Evolutionary conservation across 2,888 invertebrate species (phyloP).

Genomic region (Leptinotarsa tumamoca): DNA sequence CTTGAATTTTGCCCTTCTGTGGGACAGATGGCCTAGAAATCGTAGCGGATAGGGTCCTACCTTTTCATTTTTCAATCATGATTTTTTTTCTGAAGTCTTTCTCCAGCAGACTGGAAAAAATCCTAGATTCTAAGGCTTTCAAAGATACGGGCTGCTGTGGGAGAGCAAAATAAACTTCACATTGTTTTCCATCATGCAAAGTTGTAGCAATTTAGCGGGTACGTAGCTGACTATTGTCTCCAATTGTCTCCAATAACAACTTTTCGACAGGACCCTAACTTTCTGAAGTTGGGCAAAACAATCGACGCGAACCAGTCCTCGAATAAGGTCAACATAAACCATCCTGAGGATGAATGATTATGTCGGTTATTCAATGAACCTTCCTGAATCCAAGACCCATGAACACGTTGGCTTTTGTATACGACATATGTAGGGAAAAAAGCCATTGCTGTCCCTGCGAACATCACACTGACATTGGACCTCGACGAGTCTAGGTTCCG

Average conservation of each 20-base stretch:
- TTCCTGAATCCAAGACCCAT: background rate
- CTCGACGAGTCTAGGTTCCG: background rate
- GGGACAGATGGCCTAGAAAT: too few species aligned
- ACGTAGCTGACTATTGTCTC: background rate
- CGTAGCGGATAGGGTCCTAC: too few species aligned
- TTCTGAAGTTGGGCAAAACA: background rate
- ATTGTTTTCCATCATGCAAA: background rate
- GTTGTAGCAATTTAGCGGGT: background rate
- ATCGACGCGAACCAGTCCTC: background rate
- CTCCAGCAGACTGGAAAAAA: background rate
- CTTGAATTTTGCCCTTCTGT: too few species aligned
- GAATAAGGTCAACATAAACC: background rate
- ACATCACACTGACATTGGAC: background rate
- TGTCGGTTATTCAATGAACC: background rate
- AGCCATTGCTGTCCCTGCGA: background rate
- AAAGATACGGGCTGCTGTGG: background rate
- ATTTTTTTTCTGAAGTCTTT: background rate
- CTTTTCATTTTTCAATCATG: background rate
- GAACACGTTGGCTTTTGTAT: background rate
- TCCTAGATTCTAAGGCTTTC: background rate
- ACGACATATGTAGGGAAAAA: background rate
- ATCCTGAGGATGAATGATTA: background rate
- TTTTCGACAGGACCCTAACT: background rate
- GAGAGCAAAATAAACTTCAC: background rate
- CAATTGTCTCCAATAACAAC: background rate